Evolutionary conservation across 2,797 vertebrate species (phyloP).

Genomic region (Eulemur albifrons): DNA sequence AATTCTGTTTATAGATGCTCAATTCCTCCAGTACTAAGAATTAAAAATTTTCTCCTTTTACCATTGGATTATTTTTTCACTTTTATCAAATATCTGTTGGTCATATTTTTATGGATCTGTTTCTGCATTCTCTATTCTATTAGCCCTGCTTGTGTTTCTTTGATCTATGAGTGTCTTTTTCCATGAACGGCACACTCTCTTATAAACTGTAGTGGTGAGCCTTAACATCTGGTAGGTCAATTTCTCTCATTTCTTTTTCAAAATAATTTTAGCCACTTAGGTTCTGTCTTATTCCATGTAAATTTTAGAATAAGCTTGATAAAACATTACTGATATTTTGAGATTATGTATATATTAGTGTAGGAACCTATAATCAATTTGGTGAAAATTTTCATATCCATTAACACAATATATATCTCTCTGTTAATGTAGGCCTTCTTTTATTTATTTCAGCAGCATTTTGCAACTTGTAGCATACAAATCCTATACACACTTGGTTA

Average conservation of each 20-base stretch:
- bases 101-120: neutral
- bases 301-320: neutral
- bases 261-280: neutral
- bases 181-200: neutral
- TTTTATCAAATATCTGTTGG: neutral
- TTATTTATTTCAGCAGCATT: neutral
- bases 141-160: neutral
- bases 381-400: neutral
- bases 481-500: neutral
- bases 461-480: neutral
- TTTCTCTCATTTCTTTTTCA: too few relatives aligned
- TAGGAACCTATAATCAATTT: neutral
- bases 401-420: neutral
- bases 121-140: neutral
- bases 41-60: neutral
- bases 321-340: neutral
- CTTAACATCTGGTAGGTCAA: neutral
- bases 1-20: neutral
- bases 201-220: neutral
- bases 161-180: too few relatives aligned
- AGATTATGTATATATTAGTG: neutral
- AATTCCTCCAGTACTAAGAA: neutral
- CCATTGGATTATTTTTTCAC: neutral
- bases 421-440: neutral
- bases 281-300: neutral